Evolutionary conservation across 2,888 invertebrate species (phyloP).

Genomic region (Eueremaeus valkanovi): DNA sequence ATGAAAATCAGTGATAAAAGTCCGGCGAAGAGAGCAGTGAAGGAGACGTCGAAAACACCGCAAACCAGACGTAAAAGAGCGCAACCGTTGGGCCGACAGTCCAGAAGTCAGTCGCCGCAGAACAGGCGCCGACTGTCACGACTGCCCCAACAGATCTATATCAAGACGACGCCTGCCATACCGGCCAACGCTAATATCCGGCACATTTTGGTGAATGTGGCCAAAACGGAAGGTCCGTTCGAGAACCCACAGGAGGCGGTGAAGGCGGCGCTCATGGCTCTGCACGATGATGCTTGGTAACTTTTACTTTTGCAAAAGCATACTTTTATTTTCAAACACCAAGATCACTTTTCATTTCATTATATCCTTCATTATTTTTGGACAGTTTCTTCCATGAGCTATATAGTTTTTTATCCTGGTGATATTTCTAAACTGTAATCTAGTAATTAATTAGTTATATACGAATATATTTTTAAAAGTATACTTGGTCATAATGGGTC

Average conservation of each 20-base stretch:
- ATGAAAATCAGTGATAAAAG: not conserved
- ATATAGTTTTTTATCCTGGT: too few species aligned
- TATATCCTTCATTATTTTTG: too few species aligned
- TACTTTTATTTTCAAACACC: too few species aligned
- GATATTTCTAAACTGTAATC: too few species aligned
- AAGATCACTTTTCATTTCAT: conserved; percentile 32
- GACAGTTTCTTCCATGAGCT: too few species aligned
- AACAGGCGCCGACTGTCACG: conserved; percentile 2
- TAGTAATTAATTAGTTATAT: too few species aligned
- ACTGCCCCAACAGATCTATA: conserved; percentile 35
- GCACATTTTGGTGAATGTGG: conserved; percentile 43
- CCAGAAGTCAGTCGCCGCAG: conserved; percentile 28
- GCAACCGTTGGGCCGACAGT: not conserved
- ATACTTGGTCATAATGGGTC: too few species aligned
- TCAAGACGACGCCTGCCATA: conserved; percentile 43
- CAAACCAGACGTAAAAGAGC: conserved; percentile 19
- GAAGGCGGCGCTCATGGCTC: conserved; percentile 57
- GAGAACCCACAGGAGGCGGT: conserved; percentile 65
- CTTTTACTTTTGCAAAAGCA: not conserved
- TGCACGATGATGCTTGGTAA: conserved; percentile 53
- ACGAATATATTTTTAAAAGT: too few species aligned
- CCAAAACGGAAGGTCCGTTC: conserved; percentile 53
- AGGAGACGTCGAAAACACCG: not conserved
- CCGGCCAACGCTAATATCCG: conserved; percentile 42
- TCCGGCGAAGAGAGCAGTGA: not conserved